Conservation (phyloP, 2,888 invertebrate species). For the Aspidiotus destructor region DNA sequence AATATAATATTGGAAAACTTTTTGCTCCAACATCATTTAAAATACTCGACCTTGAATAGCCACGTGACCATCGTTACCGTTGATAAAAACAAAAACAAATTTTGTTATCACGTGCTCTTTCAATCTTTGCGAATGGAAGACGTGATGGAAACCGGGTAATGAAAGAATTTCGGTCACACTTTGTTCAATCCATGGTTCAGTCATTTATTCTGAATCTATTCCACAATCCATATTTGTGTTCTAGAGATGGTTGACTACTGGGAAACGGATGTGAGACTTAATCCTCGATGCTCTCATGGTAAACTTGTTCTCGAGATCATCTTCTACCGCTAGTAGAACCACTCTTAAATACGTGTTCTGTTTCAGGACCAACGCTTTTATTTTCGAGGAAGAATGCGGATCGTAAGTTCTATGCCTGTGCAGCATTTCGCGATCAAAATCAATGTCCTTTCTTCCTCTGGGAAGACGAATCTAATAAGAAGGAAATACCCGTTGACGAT, state of each 20-base stretch:
- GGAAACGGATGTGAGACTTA: constrained; percentile 29
- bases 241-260: constrained; percentile 20
- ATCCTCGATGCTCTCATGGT: constrained; percentile 30
- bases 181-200: too few relatives aligned
- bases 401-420: constrained; percentile 63
- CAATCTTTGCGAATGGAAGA: too few relatives aligned
- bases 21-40: too few relatives aligned
- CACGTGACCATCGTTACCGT: too few relatives aligned
- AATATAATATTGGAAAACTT: too few relatives aligned
- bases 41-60: too few relatives aligned
- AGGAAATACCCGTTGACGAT: constrained; percentile 39
- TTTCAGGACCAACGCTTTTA: constrained; percentile 54
- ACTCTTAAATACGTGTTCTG: constrained; percentile 5
- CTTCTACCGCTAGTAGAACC: not conserved
- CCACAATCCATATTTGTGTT: too few relatives aligned
- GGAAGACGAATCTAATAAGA: constrained; percentile 46
- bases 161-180: too few relatives aligned
- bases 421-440: constrained; percentile 70
- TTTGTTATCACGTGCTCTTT: too few relatives aligned
- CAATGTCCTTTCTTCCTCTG: constrained; percentile 61
- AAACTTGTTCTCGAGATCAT: not conserved
- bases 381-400: constrained; percentile 49
- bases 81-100: too few relatives aligned
- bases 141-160: too few relatives aligned
- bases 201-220: too few relatives aligned